These are phyloP conservation scores for Laupala kohalensis DNA, from an alignment of 1,140 invertebrate species.

Conservation along the genomic window DNA sequence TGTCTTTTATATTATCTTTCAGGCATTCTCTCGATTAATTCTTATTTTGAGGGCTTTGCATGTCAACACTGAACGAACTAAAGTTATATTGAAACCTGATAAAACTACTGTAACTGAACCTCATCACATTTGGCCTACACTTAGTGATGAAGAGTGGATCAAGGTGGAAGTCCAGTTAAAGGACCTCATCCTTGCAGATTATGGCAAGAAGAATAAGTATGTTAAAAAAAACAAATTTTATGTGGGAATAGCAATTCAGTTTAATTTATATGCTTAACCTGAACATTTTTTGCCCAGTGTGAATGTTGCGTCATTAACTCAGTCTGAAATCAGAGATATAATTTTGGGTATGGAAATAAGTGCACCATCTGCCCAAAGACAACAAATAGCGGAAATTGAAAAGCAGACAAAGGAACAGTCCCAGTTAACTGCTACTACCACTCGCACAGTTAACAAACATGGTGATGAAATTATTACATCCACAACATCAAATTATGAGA, in stretches of 20 bases:
- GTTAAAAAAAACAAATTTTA: too few relatives aligned
- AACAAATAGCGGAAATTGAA: constrained; percentile 99
- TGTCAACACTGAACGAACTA: constrained; percentile 97
- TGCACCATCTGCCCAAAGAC: constrained; percentile 93
- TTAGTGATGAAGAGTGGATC: constrained; percentile 98
- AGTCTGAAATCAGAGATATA: constrained; percentile 98
- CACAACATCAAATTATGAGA: constrained; percentile 98
- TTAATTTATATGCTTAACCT: background rate
- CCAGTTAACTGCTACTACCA: constrained; percentile 94
- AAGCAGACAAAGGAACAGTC: constrained; percentile 99
- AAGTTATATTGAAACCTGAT: constrained; percentile 96
- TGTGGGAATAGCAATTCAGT: background rate
- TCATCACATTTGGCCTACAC: constrained; percentile 98
- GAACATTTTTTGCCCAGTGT: constrained; percentile 44
- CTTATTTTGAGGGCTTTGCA: constrained; percentile 92
- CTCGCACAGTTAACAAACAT: constrained; percentile 96
- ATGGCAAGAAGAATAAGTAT: constrained; percentile 98
- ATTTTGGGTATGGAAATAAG: constrained; percentile 99
- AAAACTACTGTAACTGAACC: constrained; percentile 97
- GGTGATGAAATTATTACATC: constrained; percentile 99
- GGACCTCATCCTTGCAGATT: constrained; percentile 96
- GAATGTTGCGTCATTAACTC: constrained; percentile 95
- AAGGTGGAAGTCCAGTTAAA: constrained; percentile 97
- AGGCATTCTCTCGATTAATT: constrained; percentile 93
- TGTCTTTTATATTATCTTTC: constrained; percentile 11